A percentile compares a stretch with the other conserved stretches of the same genome.
Conservation (phyloP, 2,797 vertebrate genomes). For the Denticeps clupeoides region DNA sequence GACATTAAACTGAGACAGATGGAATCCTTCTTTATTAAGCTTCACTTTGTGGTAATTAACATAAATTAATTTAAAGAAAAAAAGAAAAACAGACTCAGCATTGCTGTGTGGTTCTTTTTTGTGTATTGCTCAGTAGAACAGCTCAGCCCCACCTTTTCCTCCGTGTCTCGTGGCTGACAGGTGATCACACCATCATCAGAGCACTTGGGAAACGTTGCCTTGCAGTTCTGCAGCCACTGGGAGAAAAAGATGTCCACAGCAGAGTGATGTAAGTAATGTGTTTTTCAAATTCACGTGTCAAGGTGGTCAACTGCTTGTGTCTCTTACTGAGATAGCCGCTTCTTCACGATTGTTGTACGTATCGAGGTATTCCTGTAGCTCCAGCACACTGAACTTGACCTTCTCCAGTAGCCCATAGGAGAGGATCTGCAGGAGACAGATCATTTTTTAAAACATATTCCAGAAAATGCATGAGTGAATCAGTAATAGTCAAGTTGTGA, state of each 20-base stretch:
- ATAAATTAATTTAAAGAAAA: too few relatives aligned
- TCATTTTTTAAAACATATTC: too few relatives aligned
- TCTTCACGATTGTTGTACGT: slow-evolving; percentile 91
- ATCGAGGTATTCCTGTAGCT: slow-evolving; percentile 93
- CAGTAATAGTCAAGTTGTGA: neutral
- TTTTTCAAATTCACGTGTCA: too few relatives aligned
- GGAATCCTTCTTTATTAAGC: too few relatives aligned
- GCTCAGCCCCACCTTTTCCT: slow-evolving; percentile 81
- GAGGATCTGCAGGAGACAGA: slow-evolving; percentile 66
- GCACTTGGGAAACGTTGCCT: slow-evolving; percentile 85
- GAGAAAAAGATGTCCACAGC: neutral
- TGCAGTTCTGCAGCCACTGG: slow-evolving; percentile 96
- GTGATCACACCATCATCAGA: slow-evolving; percentile 90
- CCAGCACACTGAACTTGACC: slow-evolving; percentile 93
- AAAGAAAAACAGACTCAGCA: neutral
- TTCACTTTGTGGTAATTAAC: too few relatives aligned
- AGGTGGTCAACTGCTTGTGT: too few relatives aligned
- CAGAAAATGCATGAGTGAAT: neutral
- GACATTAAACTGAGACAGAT: too few relatives aligned
- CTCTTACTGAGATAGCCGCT: slow-evolving; percentile 78
- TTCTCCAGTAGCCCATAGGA: slow-evolving; percentile 95
- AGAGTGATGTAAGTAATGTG: neutral
- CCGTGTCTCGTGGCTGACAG: slow-evolving; percentile 92
- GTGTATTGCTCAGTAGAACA: neutral
- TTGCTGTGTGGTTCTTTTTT: neutral